These are phyloP conservation scores for Mnemiopsis leidyi DNA, from an alignment of 37 sponge, comb jelly and placozoan species.

Conservation along the genomic window DNA sequence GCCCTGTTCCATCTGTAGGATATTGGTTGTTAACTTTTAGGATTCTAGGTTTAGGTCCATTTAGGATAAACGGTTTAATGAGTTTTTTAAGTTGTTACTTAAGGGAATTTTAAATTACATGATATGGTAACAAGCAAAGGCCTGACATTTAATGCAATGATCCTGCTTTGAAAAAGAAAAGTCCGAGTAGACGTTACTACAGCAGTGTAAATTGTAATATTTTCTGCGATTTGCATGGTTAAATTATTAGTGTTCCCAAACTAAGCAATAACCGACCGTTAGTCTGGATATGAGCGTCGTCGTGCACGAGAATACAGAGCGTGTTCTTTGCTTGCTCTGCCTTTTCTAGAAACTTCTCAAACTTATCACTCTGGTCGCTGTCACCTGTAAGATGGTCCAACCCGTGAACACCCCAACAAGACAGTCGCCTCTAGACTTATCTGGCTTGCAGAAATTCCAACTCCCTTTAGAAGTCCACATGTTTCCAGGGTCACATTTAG, in stretches of 20 bases:
- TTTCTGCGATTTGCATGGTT: no score
- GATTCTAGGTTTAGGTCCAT: no score
- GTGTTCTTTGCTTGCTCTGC: constrained; percentile 36
- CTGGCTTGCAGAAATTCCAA: not conserved
- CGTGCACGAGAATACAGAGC: constrained; percentile 34
- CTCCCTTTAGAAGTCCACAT: not conserved
- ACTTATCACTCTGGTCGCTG: constrained; percentile 45
- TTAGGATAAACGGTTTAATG: no score
- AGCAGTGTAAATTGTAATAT: no score
- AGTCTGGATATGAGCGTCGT: constrained; percentile 44
- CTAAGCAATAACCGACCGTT: constrained; percentile 2
- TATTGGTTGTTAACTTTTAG: no score
- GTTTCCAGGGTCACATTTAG: not conserved
- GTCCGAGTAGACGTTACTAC: no score
- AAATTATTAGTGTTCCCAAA: no score
- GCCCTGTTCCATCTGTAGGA: constrained; percentile 42
- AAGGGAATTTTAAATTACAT: no score
- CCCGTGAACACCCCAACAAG: not conserved
- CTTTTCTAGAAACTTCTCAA: constrained; percentile 49
- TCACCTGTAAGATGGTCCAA: constrained; percentile 7
- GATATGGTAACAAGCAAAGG: no score
- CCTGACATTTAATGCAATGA: no score
- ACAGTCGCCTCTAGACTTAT: not conserved
- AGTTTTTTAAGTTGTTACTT: no score
- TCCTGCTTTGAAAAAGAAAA: no score